phyloP scores from a whole-genome alignment of 2,888 invertebrate species.

The Melanophora roralis region DNA sequence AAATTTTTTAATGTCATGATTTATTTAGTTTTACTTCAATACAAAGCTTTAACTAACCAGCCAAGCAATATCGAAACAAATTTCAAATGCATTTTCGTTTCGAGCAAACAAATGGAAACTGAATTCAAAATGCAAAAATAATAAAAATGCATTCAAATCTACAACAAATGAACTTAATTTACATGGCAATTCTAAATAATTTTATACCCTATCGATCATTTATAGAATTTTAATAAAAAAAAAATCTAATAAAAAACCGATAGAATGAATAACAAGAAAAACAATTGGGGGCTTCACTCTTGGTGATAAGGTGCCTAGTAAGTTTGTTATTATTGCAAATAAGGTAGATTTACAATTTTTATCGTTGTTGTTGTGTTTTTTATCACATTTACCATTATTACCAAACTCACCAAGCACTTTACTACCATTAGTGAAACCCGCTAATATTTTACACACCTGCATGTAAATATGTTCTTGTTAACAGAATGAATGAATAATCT shows the following conservation, averaged over 20 bases:
- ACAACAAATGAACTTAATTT: slow-evolving; percentile 57
- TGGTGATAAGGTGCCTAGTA: no score
- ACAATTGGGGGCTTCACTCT: no score
- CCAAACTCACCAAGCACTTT: no score
- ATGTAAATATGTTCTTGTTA: slow-evolving; percentile 43
- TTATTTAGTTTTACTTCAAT: slow-evolving; percentile 43
- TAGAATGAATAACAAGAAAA: no score
- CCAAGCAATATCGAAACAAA: neutral
- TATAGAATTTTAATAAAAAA: slow-evolving; percentile 43
- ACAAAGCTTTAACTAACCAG: slow-evolving; percentile 5
- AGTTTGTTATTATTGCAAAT: no score
- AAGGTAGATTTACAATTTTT: no score
- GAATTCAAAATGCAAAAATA: neutral
- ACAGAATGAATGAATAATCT: slow-evolving; percentile 35
- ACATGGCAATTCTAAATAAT: slow-evolving; percentile 58
- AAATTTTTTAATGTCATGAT: slow-evolving; percentile 53
- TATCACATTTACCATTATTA: no score
- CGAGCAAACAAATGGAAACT: neutral
- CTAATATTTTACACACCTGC: no score
- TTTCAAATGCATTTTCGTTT: neutral
- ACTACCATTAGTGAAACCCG: no score
- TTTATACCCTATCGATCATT: slow-evolving; percentile 60
- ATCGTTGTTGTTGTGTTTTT: no score
- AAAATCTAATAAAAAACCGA: neutral
- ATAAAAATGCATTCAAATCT: slow-evolving; percentile 12